Evolutionary conservation across 2,888 invertebrate species (phyloP), one percentile per base, ranked within the genome.

Genomic region (Nomada fucata): DNA sequence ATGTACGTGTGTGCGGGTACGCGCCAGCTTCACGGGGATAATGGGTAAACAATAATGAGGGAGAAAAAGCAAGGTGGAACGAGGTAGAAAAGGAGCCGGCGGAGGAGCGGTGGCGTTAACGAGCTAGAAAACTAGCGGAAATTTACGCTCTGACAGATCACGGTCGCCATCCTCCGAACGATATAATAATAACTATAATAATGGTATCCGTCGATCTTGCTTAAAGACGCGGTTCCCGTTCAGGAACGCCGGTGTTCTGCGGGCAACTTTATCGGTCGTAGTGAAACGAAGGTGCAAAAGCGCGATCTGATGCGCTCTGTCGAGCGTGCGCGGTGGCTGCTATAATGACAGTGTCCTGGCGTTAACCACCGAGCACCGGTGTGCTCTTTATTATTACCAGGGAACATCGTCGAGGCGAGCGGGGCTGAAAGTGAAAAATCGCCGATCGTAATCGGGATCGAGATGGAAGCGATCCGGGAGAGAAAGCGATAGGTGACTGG

Each of bases 121-220:
- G 87, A 88, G 86, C 85, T 86, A 88, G 87, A 88, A 88, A 88
- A 88, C 85, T 86, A 78, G 85, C 81, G 77, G 88, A 88, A 88
- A 88, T 86, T 88, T 86, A 85, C 87, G 84, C 86, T 79, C 84
- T 50, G 82, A 83, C 84, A 84, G 88, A 87, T 87, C 82, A 72
- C 79, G 88, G 76, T 86, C 77, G 84, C 78, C 82, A 82, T 60
- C 80, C 82, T 76, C 77, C 59, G 80, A 74, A 85, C 84, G 81
- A 71, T 84, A 84, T 80, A 87, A 81, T 85, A 85, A 87, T 85
- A 81, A 87, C 72, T 81, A 79, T 87, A 85, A 87, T 86, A 85
- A 87, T 47, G 73, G 29, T 87, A 85, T 87, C 87, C 83, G 55
- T 9, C 61, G 77, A 86, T 87, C 87, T 76, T 15, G 74, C 59